Conservation (phyloP, 2,113 vertebrate genomes). For the Coreoperca whiteheadi region DNA sequence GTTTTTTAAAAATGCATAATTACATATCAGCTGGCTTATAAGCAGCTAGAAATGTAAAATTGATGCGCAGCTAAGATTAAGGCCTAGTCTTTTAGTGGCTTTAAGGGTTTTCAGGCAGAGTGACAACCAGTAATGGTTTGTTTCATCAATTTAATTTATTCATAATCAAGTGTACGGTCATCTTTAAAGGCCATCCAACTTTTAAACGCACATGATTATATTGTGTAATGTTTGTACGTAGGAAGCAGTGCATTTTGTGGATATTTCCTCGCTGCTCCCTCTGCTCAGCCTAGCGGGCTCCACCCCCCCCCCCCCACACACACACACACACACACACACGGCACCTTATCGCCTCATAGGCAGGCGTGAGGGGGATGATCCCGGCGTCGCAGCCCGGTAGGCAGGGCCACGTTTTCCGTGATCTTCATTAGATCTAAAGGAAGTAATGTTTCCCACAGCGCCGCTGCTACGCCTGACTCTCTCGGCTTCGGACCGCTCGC, state of each 20-base stretch:
- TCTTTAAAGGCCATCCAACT: neutral
- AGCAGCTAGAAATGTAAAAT: neutral
- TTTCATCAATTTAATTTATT: neutral
- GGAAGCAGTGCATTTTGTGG: neutral
- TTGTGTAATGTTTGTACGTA: neutral
- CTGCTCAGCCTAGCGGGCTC: constrained; percentile 1
- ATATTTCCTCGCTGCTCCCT: neutral
- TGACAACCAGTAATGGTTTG: neutral
- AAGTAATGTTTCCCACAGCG: constrained; percentile 71
- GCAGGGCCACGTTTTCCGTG: constrained; percentile 77
- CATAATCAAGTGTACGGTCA: neutral
- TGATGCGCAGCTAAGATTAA: neutral
- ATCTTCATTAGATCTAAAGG: constrained; percentile 75
- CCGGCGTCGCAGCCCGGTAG: constrained; percentile 69
- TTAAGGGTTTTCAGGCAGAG: neutral
- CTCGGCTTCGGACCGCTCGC: constrained; percentile 46
- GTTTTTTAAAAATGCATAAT: neutral
- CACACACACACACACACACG: constrained; percentile 30
- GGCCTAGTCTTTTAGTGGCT: fast-evolving
- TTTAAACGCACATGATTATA: neutral
- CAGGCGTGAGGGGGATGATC: constrained; percentile 77
- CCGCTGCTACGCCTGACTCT: constrained; percentile 51
- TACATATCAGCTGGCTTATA: neutral
- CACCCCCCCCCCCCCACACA: too few relatives aligned
- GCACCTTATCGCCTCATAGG: constrained; percentile 56